These are phyloP conservation scores for Cephus pulcher DNA, from an alignment of 2,888 invertebrate species.

Conservation along the genomic window DNA sequence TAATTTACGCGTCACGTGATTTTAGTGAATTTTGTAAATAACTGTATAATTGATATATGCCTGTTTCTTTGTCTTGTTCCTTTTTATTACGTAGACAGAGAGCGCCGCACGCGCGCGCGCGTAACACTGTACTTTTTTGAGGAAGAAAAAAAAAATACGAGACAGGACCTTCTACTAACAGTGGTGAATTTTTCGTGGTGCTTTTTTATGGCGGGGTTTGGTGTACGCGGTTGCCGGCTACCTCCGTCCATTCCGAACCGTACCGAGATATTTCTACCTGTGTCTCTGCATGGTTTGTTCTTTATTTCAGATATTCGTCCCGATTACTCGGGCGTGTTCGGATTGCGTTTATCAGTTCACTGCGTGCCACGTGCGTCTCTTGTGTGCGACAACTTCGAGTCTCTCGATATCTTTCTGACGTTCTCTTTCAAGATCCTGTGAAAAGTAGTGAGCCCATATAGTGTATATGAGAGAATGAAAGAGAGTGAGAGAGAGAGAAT, in stretches of 20 bases:
- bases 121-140: constrained; percentile 14
- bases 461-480: neutral
- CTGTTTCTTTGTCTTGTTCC: neutral
- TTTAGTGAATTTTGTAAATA: neutral
- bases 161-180: constrained; percentile 54
- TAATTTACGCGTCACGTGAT: neutral
- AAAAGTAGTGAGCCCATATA: neutral
- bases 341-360: neutral
- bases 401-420: neutral
- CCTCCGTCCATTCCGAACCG: constrained; percentile 35
- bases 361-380: neutral
- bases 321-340: neutral
- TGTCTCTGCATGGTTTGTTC: constrained; percentile 30
- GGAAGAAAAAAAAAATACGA: constrained; percentile 21
- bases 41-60: neutral
- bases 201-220: constrained; percentile 60
- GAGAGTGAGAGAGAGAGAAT: too few relatives aligned
- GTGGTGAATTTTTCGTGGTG: constrained; percentile 50
- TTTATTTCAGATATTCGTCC: constrained; percentile 34
- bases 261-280: constrained; percentile 3
- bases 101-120: constrained; percentile 15
- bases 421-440: neutral
- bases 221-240: constrained; percentile 66
- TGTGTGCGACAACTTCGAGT: neutral
- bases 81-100: constrained; percentile 16